Percentiles rank a stretch among this genome's conserved stretches.
Conservation (phyloP, 1,140 invertebrate species). For the Drosophila mayri region DNA sequence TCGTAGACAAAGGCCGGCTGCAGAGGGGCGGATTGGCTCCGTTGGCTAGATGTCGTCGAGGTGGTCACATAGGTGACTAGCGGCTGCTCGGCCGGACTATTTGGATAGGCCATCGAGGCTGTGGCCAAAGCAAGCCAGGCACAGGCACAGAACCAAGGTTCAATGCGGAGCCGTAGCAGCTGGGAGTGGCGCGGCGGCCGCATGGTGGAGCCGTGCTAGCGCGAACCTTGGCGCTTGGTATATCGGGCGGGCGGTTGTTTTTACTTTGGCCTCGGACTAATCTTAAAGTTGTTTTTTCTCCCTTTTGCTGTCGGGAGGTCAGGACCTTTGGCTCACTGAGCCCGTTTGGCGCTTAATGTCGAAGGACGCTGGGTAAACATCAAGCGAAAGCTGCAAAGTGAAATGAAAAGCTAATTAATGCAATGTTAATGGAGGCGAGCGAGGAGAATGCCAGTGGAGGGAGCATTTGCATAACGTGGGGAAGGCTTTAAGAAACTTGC, state of each 20-base stretch:
- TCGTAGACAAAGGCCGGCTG: constrained; percentile 76
- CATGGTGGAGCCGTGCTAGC: constrained; percentile 46
- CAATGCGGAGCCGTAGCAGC: constrained; percentile 31
- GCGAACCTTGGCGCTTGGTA: constrained; percentile 4
- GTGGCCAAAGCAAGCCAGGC: constrained; percentile 21
- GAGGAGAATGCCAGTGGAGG: constrained; percentile 9
- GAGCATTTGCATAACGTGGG: constrained; percentile 38
- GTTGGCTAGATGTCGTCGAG: constrained; percentile 65
- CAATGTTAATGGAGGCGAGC: constrained; percentile 64
- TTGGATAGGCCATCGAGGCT: constrained; percentile 45
- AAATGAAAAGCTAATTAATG: constrained; percentile 71
- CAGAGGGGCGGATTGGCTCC: constrained; percentile 23
- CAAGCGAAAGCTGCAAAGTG: constrained; percentile 59
- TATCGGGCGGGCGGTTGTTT: constrained; percentile 44
- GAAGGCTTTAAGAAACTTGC: constrained; percentile 28
- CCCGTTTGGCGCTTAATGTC: constrained; percentile 46
- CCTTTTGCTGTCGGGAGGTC: constrained; percentile 29
- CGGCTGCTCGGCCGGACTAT: constrained; percentile 37
- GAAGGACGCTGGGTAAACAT: constrained; percentile 59
- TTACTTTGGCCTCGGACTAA: constrained; percentile 56
- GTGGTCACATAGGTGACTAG: constrained; percentile 74
- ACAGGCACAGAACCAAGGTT: constrained; percentile 26
- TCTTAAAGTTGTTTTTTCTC: constrained; percentile 61
- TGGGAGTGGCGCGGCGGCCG: constrained; percentile 49
- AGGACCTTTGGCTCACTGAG: constrained; percentile 38